These are phyloP conservation scores for Ridgeia piscesae DNA, from an alignment of 1,140 invertebrate species.

Conservation along the genomic window DNA sequence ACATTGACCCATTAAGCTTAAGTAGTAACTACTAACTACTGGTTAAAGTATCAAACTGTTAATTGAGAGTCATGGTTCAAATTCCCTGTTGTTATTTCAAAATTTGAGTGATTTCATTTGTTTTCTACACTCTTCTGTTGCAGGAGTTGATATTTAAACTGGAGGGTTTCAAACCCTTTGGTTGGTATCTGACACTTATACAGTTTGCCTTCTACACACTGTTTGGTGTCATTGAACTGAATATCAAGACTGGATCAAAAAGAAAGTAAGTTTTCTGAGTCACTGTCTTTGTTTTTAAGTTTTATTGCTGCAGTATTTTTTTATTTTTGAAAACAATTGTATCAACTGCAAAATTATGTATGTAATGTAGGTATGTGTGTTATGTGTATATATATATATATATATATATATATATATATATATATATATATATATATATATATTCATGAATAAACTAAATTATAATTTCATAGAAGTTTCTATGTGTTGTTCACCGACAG, in stretches of 20 bases:
- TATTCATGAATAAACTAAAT: no score
- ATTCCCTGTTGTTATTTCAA: no score
- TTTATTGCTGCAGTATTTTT: neutral
- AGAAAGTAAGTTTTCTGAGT: slow-evolving; percentile 1
- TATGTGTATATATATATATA: no score
- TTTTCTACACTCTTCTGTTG: slow-evolving; percentile 32
- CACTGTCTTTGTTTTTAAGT: neutral
- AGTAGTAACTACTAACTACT: no score
- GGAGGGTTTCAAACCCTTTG: slow-evolving; percentile 83
- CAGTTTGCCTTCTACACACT: slow-evolving; percentile 86
- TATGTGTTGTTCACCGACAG: neutral
- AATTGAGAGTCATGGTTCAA: no score
- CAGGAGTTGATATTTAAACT: slow-evolving; percentile 87
- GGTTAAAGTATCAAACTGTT: no score
- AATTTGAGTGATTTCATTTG: no score
- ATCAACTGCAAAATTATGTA: no score
- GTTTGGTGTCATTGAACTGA: slow-evolving; percentile 78
- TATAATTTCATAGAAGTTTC: no score
- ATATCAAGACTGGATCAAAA: slow-evolving; percentile 53
- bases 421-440: neutral
- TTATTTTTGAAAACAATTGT: neutral
- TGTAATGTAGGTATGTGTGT: no score
- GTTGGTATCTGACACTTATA: slow-evolving; percentile 89
- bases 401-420: no score
- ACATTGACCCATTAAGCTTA: no score